Evolutionary conservation across 92 coral and sea anemone species (phyloP), one percentile per base, ranked within the genome.

Genomic region (Porites divaricata): DNA sequence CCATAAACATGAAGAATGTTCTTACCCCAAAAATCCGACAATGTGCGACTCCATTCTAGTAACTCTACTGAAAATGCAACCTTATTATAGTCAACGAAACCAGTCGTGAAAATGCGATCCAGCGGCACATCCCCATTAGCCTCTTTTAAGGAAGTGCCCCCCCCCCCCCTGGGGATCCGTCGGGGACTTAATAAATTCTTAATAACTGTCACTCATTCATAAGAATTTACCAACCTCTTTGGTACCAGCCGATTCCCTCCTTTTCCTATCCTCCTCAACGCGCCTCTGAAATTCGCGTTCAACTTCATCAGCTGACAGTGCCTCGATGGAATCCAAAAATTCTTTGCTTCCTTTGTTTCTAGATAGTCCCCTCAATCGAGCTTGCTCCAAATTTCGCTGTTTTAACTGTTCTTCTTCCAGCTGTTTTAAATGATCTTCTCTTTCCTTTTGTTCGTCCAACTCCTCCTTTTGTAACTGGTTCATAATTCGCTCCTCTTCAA

Each of bases 241-340:
- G 45, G 4, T 89, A 10, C 86, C 92, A n/a, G 69, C 88, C 14
- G 75, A 24, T 6, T 84, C 83, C 41, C 88, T 87, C 23, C 94
- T 77, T 50, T 88, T 86, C 14, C 79, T 83, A 20, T 95, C 98
- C 25, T 84, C 90, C 21, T 90, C 98, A 61, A 97, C 89, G 17
- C 98, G 97, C 28, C 90, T 94, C 67, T 93, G 90, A 74, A 97
- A 97, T 65, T 97, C 98, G 3, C 90, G 90, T 69, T 97, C 99
- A 15, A 97, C 95, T 70, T 97, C 99, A 26, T 91, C 95, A 0
- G 95, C 91, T 9, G 82, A 73, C 89, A 97, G 92, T 6, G 91
- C 57, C 83, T 97, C 98, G 28, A 89, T 91, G 53, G 85, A 76
- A 66, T 97, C 96, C 21, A 93, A 84, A 23, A 85, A 90, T 70